Evolutionary conservation across 2,797 vertebrate species (phyloP), one percentile per base, ranked within the genome.

Genomic region (Rhodeus uyekii): DNA sequence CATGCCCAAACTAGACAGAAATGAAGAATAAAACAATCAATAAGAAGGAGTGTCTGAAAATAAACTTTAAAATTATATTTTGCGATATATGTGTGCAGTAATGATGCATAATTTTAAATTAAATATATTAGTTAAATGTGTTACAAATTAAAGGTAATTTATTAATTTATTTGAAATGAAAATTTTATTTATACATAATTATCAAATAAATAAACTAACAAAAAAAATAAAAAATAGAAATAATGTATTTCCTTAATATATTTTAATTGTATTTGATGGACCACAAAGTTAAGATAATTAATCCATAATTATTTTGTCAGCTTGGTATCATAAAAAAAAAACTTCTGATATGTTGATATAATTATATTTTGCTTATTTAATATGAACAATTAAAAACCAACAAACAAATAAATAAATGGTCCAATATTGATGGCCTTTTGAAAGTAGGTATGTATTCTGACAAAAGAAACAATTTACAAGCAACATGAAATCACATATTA

Each of bases 1-100:
- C 83, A n/a, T 64, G 89, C 84, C 50, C 84, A 84, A 92, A 89
- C 95, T 95, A 68, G 29, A 85, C 71, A 85, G 38, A 36, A 22
- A 72, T 44, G 42, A 71, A 67, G 19, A 50, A 50, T 19, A 0
- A 50, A 34, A 34, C 18, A 12, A n/a, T 50, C 27, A n/a, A n/a
- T n/a, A n/a, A n/a, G n/a, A n/a, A n/a, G n/a, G n/a, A n/a, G n/a
- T n/a, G n/a, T n/a, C n/a, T n/a, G n/a, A n/a, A 16, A 24, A 24
- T 67, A 8, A 42, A 14, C 13, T n/a, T 67, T 10, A 38, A 65
- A 39, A n/a, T 14, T 24, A 64, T 39, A 5, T n/a, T n/a, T 19
- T 39, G 34, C 3, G 2, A 38, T n/a, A 38, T 12, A 22, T 16
- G 38, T 4, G 7, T 22, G 34, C n/a, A 34, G 34, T n/a, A 5